Conservation (phyloP, 2,113 vertebrate species). For the Hippocampus mohnikei region DNA sequence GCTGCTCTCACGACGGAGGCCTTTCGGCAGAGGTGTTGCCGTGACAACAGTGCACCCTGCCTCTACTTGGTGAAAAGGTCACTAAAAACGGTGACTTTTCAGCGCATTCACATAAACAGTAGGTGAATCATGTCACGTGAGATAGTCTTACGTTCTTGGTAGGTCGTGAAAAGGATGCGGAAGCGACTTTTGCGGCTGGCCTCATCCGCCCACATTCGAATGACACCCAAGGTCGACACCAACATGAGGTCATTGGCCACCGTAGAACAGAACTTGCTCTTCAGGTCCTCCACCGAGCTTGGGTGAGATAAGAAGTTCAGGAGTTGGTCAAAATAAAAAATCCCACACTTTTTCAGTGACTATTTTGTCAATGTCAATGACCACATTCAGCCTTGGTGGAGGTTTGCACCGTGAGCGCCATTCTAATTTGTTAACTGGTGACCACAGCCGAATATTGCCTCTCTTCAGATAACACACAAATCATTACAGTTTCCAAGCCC, state of each 20-base stretch:
- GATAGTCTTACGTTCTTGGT: constrained; percentile 91
- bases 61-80: constrained; percentile 56
- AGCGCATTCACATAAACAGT: not conserved
- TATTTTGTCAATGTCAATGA: not conserved
- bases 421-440: not conserved
- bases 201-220: constrained; percentile 98
- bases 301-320: constrained; percentile 21
- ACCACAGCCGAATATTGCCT: constrained; percentile 8
- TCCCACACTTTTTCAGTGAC: not conserved
- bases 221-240: constrained; percentile 87
- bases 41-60: constrained; percentile 70
- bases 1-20: constrained; percentile 50
- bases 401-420: not conserved
- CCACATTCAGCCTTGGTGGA: not conserved
- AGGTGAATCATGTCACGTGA: constrained; percentile 2
- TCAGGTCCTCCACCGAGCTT: constrained; percentile 90
- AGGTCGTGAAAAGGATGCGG: constrained; percentile 98
- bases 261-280: constrained; percentile 96
- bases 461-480: constrained; percentile 10
- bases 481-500: not conserved
- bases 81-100: constrained; percentile 24
- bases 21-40: constrained; percentile 69
- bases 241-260: constrained; percentile 98
- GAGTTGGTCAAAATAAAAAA: not conserved
- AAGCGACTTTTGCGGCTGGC: constrained; percentile 90